Conservation (phyloP, 2,888 invertebrate genomes). For the Linhomoeus sp. region DNA sequence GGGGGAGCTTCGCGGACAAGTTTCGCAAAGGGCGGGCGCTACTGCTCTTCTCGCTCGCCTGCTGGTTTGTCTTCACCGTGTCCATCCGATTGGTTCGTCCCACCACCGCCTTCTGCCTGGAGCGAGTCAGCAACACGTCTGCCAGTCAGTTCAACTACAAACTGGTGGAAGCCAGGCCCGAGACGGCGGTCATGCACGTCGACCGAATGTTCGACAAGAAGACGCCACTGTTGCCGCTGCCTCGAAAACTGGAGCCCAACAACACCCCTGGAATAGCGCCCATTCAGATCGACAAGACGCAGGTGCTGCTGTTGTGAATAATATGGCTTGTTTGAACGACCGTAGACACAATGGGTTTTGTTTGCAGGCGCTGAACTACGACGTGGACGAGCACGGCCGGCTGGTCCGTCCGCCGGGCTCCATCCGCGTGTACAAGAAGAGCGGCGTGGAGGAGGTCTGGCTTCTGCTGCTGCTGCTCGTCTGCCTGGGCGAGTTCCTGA, state of each 20-base stretch:
- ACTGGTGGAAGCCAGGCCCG: not conserved
- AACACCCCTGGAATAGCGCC: not conserved
- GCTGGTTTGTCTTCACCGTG: slow-evolving; percentile 90
- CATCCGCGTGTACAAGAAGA: slow-evolving; percentile 63
- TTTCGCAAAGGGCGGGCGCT: slow-evolving; percentile 41
- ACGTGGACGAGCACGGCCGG: slow-evolving; percentile 10
- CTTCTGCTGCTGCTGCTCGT: slow-evolving; percentile 75
- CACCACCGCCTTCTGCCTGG: slow-evolving; percentile 44
- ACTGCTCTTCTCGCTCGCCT: slow-evolving; percentile 65
- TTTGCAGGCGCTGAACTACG: not conserved
- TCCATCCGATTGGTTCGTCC: slow-evolving; percentile 88
- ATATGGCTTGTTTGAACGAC: not conserved
- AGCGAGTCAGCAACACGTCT: not conserved
- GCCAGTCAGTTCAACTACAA: not conserved
- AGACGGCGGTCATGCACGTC: not conserved
- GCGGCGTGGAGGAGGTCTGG: slow-evolving; percentile 51
- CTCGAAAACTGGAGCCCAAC: not conserved
- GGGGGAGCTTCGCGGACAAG: slow-evolving; percentile 83
- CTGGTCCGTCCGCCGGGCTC: slow-evolving; percentile 57
- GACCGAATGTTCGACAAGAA: not conserved
- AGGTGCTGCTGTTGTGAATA: not conserved
- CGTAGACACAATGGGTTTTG: not conserved
- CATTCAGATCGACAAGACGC: not conserved
- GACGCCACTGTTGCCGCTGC: not conserved
- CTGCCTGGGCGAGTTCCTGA: slow-evolving; percentile 89